These are phyloP conservation scores for Montipora sp. DNA, from an alignment of 64 coral and sea anemone genomes.

Conservation along the genomic window DNA sequence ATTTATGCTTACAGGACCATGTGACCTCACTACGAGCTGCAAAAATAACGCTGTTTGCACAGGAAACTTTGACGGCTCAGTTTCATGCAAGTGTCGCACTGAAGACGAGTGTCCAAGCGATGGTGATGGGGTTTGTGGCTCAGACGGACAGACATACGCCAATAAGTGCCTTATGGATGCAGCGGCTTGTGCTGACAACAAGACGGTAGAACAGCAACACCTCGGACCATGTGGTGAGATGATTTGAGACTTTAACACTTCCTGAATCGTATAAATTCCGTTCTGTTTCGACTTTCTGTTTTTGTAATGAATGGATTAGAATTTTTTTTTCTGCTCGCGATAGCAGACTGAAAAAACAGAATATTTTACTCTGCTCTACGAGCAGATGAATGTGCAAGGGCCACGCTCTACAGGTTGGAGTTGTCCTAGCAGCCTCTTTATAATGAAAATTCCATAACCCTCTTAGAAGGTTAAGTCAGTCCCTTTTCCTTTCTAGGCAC, in stretches of 20 bases:
- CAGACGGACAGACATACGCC: slow-evolving; percentile 78
- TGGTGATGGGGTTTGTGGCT: slow-evolving; percentile 72
- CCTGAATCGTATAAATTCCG: too few species aligned
- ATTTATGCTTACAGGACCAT: slow-evolving; percentile 45
- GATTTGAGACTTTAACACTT: too few species aligned
- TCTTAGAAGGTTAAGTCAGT: not conserved
- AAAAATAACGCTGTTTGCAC: slow-evolving; percentile 65
- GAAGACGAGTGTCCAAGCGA: slow-evolving; percentile 59
- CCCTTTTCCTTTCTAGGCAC: slow-evolving; percentile 13
- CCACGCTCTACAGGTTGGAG: too few species aligned
- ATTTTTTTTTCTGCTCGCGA: too few species aligned
- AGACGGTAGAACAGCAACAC: slow-evolving; percentile 32
- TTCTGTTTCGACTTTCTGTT: too few species aligned
- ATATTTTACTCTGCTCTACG: too few species aligned
- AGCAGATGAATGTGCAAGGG: too few species aligned
- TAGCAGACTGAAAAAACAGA: too few species aligned
- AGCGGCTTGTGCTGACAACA: slow-evolving; percentile 56
- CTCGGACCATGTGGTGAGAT: slow-evolving; percentile 85
- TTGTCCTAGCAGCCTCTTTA: not conserved
- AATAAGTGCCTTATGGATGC: slow-evolving; percentile 72
- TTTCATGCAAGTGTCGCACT: slow-evolving; percentile 69
- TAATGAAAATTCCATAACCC: not conserved
- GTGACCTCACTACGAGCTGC: slow-evolving; percentile 69
- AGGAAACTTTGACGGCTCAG: slow-evolving; percentile 76
- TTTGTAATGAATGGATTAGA: too few species aligned